Evolutionary conservation across 2,113 vertebrate species (phyloP).

Genomic region (Cavia aperea): DNA sequence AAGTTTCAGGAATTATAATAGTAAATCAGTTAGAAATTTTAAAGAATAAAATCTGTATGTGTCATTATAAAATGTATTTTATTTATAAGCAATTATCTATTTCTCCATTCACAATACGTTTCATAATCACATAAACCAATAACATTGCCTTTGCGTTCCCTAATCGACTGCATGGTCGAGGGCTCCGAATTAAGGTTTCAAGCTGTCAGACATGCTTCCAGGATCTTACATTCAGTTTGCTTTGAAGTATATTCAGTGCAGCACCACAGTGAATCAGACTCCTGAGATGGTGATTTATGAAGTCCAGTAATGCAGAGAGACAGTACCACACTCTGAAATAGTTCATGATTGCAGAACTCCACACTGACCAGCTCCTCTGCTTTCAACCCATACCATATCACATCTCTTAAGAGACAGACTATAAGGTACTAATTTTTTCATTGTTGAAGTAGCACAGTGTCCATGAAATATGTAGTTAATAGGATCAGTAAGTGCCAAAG

Average conservation of each 20-base stretch:
- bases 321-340: background rate
- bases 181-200: accelerated
- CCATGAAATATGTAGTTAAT: background rate
- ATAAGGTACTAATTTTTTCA: background rate
- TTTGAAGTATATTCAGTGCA: background rate
- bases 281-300: background rate
- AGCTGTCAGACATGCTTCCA: background rate
- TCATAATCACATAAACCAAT: background rate
- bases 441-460: background rate
- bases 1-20: background rate
- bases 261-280: background rate
- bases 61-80: background rate
- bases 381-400: background rate
- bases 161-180: accelerated
- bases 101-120: background rate
- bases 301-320: background rate
- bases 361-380: accelerated
- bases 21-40: background rate
- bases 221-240: background rate
- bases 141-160: background rate
- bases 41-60: background rate
- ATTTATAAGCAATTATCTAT: background rate
- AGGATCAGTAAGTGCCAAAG: background rate
- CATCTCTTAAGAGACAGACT: background rate
- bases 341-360: background rate